Evolutionary conservation across 2,113 vertebrate species (phyloP).

Genomic region (Apteryx mantelli): DNA sequence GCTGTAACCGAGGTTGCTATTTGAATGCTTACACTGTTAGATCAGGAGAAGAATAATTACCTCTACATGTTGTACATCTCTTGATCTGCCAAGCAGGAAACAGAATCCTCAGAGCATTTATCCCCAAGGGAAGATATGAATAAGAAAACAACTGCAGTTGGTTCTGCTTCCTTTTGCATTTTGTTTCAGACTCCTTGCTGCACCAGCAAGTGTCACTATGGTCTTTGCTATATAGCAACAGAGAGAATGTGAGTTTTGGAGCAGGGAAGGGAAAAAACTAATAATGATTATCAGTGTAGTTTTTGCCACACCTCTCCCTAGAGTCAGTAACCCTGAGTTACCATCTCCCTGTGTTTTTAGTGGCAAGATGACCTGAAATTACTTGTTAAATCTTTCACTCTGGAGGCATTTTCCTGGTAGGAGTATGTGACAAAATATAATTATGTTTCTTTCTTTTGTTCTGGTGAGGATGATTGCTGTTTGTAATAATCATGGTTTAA

Average conservation of each 20-base stretch:
- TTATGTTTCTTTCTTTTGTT: neutral
- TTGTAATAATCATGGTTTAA: neutral
- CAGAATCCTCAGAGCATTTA: neutral
- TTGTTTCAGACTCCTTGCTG: neutral
- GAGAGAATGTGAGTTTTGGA: neutral
- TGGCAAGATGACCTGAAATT: neutral
- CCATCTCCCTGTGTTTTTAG: neutral
- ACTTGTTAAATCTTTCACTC: neutral
- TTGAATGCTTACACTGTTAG: neutral
- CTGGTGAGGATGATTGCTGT: neutral
- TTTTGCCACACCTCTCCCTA: neutral
- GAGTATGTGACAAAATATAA: neutral
- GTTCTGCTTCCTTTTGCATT: neutral
- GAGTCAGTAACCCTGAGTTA: neutral
- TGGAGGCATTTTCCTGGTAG: neutral
- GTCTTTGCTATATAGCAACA: slow-evolving; percentile 14
- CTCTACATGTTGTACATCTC: neutral
- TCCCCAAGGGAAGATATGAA: neutral
- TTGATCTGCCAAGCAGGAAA: neutral
- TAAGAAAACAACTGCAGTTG: neutral
- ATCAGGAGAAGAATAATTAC: neutral
- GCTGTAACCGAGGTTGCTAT: neutral
- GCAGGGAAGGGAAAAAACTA: neutral
- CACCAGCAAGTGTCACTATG: slow-evolving; percentile 63
- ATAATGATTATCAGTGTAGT: neutral